phyloP scores from a whole-genome alignment of 2,888 invertebrate species.

The Nasonia oneida region DNA sequence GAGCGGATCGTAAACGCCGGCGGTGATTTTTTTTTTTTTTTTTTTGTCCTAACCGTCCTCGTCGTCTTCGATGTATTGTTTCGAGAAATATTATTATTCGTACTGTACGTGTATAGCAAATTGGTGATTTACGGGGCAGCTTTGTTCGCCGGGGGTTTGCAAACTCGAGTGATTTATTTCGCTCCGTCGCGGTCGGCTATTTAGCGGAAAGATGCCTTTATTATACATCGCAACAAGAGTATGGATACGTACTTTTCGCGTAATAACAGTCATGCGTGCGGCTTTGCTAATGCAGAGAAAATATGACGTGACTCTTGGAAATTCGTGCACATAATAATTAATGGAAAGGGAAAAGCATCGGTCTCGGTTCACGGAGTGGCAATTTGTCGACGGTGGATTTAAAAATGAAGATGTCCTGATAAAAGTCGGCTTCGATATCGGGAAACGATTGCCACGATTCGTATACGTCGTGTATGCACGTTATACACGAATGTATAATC shows the following conservation, averaged over 20 bases:
- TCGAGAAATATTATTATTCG: constrained; percentile 13
- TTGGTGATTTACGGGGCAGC: constrained; percentile 16
- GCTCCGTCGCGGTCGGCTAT: not conserved
- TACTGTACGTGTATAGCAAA: not conserved
- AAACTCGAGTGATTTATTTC: not conserved
- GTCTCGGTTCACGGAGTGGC: constrained; percentile 26
- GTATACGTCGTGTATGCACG: not conserved
- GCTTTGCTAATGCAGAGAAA: constrained; percentile 21
- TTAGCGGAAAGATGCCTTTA: too few species aligned
- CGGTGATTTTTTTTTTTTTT: not conserved
- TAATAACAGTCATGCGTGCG: not conserved
- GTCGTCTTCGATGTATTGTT: not conserved
- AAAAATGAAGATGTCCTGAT: constrained; percentile 22
- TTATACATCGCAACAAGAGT: not conserved
- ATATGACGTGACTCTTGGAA: constrained; percentile 37
- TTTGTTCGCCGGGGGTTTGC: not conserved
- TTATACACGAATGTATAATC: not conserved
- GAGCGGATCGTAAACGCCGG: not conserved
- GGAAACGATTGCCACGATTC: constrained; percentile 6
- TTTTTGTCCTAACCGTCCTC: not conserved
- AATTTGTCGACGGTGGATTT: constrained; percentile 42
- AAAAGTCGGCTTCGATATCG: not conserved
- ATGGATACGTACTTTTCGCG: too few species aligned
- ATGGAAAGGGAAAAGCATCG: constrained; percentile 6
- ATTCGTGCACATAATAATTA: constrained; percentile 18